Conservation (phyloP, 2,797 vertebrate species). For the Cheirogaleus major region DNA sequence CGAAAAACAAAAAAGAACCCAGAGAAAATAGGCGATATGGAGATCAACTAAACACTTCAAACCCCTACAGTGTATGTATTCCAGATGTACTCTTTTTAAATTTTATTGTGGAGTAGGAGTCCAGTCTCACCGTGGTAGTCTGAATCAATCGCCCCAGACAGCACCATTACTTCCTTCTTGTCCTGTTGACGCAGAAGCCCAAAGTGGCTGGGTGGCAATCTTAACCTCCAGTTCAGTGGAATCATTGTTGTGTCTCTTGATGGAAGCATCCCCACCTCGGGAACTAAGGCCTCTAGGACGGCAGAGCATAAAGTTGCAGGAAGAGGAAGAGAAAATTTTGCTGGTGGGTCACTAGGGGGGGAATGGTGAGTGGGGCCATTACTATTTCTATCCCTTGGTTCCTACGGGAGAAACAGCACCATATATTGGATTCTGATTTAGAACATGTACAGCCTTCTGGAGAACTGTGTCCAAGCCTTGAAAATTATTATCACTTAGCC, state of each 20-base stretch:
- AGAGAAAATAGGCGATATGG: not conserved
- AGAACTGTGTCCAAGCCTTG: not conserved
- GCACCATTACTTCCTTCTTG: not conserved
- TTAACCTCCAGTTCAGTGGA: not conserved
- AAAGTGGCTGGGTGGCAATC: not conserved
- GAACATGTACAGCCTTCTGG: not conserved
- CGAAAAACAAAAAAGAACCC: not conserved
- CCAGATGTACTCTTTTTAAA: not conserved
- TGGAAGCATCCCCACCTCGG: not conserved
- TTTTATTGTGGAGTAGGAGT: not conserved
- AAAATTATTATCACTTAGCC: not conserved
- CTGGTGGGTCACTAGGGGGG: not conserved
- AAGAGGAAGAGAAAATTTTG: not conserved
- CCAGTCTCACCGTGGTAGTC: not conserved
- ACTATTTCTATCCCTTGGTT: not conserved
- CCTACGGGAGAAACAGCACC: not conserved
- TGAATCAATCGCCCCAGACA: not conserved
- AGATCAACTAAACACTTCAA: not conserved
- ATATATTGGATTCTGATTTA: too few relatives aligned
- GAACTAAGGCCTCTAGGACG: not conserved
- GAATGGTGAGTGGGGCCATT: not conserved
- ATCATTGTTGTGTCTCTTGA: not conserved
- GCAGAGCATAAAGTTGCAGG: not conserved
- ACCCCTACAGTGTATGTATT: not conserved
- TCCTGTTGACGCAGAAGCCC: not conserved